Percentiles rank a stretch among this genome's conserved stretches.
phyloP scores from a whole-genome alignment of 2,888 invertebrate genomes.

The Galerucella nymphaeae region DNA sequence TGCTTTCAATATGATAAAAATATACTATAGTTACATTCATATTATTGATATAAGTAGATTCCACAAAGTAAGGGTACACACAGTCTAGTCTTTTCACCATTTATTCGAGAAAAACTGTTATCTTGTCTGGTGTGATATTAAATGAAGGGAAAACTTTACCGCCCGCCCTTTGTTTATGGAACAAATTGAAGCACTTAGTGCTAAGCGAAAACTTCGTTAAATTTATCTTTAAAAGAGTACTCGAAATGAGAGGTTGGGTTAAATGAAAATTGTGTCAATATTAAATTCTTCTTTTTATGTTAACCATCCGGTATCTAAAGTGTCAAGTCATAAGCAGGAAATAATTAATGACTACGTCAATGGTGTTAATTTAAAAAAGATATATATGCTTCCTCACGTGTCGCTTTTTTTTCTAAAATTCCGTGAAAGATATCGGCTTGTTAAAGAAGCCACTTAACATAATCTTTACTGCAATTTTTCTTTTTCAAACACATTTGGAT shows the following conservation, averaged over 20 bases:
- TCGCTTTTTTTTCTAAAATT: not conserved
- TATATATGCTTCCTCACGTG: slow-evolving; percentile 14
- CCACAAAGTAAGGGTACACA: not conserved
- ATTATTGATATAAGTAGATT: no score
- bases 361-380: slow-evolving; percentile 18
- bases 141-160: not conserved
- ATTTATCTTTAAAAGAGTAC: slow-evolving; percentile 60
- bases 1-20: no score
- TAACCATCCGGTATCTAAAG: not conserved
- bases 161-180: slow-evolving; percentile 58
- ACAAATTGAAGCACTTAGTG: slow-evolving; percentile 63
- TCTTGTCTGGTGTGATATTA: not conserved
- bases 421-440: not conserved
- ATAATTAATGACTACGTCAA: slow-evolving; percentile 20
- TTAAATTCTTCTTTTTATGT: not conserved
- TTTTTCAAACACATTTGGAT: not conserved
- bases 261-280: slow-evolving; percentile 44
- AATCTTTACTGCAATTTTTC: slow-evolving; percentile 23
- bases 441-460: slow-evolving; percentile 21
- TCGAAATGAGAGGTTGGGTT: slow-evolving; percentile 53
- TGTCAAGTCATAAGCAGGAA: not conserved
- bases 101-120: not conserved
- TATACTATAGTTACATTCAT: no score
- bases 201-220: slow-evolving; percentile 63
- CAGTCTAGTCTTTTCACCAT: not conserved